phyloP scores from a whole-genome alignment of 2,888 invertebrate genomes.

The Aleiodes testaceus region DNA sequence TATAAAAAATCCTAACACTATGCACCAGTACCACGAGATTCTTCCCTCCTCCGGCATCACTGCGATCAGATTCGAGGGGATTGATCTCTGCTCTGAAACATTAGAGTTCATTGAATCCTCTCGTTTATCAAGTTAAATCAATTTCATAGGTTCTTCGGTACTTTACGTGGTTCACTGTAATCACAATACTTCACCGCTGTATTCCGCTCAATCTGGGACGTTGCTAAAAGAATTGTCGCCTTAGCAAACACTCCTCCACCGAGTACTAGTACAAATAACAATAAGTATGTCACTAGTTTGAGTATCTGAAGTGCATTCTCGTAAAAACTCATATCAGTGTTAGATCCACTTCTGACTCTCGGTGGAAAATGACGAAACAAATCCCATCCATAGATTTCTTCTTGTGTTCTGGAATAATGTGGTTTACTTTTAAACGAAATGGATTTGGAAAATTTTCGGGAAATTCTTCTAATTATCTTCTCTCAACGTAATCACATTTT shows the following conservation, averaged over 20 bases:
- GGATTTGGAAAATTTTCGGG: too few relatives aligned
- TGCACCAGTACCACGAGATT: conserved; percentile 86
- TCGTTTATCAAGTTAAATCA: conserved; percentile 2
- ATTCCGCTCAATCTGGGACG: conserved; percentile 79
- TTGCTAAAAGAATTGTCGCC: conserved; percentile 82
- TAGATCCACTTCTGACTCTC: conserved; percentile 80
- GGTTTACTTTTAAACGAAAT: too few relatives aligned
- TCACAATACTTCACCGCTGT: conserved; percentile 78
- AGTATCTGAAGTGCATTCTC: conserved; percentile 78
- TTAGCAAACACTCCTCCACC: conserved; percentile 83
- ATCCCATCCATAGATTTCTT: conserved; percentile 83
- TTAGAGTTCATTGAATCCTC: background rate
- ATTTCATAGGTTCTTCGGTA: background rate
- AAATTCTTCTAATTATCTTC: background rate
- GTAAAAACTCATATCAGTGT: conserved; percentile 78
- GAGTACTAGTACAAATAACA: conserved; percentile 81
- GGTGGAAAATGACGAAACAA: conserved; percentile 84
- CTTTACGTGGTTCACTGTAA: conserved; percentile 71
- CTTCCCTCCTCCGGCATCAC: conserved; percentile 79
- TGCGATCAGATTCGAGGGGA: conserved; percentile 78
- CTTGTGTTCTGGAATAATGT: conserved; percentile 38
- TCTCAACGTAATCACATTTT: background rate
- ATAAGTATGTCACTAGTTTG: conserved; percentile 81
- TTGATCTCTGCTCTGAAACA: conserved; percentile 58
- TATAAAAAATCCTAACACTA: conserved; percentile 82